A percentile compares a stretch with the other conserved stretches of the same genome.
Conservation (phyloP, 2,888 invertebrate genomes). For the Malthinus flaveolus region DNA sequence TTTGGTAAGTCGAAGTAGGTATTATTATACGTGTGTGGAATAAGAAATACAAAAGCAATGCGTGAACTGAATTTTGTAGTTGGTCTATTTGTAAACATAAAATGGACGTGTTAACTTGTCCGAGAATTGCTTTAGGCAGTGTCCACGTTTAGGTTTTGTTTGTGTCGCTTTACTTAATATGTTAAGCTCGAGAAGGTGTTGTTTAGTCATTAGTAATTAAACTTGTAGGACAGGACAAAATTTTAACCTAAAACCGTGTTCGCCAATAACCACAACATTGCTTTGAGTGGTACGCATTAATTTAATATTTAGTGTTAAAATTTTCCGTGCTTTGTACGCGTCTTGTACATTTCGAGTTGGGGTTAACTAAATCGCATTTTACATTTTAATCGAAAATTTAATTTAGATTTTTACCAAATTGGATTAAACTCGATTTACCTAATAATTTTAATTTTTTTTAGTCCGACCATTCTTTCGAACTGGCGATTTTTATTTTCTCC, state of each 20-base stretch:
- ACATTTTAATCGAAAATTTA: no score
- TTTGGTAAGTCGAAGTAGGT: slow-evolving; percentile 20
- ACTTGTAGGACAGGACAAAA: slow-evolving; percentile 14
- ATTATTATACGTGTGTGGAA: slow-evolving; percentile 26
- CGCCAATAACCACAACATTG: slow-evolving; percentile 5
- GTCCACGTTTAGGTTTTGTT: slow-evolving; percentile 17
- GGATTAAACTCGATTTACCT: no score
- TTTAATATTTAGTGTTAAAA: not conserved
- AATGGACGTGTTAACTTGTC: slow-evolving; percentile 26
- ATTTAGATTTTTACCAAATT: no score
- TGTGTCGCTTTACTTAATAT: slow-evolving; percentile 17
- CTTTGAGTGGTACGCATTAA: slow-evolving; percentile 9
- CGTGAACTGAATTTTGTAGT: slow-evolving; percentile 20
- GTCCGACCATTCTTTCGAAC: no score
- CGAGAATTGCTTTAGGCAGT: slow-evolving; percentile 15
- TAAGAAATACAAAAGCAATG: slow-evolving; percentile 14
- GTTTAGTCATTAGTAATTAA: slow-evolving; percentile 16
- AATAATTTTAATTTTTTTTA: no score
- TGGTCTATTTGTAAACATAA: slow-evolving; percentile 26
- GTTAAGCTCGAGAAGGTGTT: slow-evolving; percentile 18
- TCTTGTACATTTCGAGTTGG: no score
- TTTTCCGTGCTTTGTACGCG: no score
- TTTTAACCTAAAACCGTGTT: slow-evolving; percentile 7
- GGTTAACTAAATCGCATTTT: no score
- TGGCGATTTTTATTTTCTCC: no score